A percentile compares a stretch with the other conserved stretches of the same genome.
Conservation (phyloP, 2,797 vertebrate species). For the Hyperoplus lanceolatus region DNA sequence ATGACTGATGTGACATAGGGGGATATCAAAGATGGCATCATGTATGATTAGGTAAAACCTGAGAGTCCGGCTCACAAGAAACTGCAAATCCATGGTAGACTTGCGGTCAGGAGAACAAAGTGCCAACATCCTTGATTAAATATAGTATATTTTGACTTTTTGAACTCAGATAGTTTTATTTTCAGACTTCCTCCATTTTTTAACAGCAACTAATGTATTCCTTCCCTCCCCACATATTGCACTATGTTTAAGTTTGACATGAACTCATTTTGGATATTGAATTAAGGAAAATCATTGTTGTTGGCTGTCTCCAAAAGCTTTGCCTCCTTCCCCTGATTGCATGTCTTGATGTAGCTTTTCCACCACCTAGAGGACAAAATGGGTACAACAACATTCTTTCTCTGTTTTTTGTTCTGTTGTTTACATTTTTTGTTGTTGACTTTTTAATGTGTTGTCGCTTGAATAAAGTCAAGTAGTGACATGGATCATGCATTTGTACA, state of each 20-base stretch:
- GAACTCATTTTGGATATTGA: neutral
- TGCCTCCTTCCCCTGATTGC: constrained; percentile 4
- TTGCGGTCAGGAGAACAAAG: neutral
- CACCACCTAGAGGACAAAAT: constrained; percentile 66
- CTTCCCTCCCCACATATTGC: too few relatives aligned
- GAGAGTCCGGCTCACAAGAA: constrained; percentile 2
- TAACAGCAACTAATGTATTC: neutral
- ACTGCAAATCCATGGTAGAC: neutral
- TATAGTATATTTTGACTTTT: neutral
- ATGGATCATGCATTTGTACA: constrained; percentile 3
- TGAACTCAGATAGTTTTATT: neutral
- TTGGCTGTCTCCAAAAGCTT: constrained; percentile 1
- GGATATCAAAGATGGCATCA: neutral
- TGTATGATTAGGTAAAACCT: constrained; percentile 19
- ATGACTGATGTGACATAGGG: constrained; percentile 11
- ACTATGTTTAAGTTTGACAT: neutral
- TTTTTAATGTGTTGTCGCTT: neutral
- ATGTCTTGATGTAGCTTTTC: constrained; percentile 28
- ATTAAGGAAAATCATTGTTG: neutral
- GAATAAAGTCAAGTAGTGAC: neutral
- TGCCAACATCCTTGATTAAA: neutral
- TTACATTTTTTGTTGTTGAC: neutral
- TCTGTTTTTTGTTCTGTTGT: neutral
- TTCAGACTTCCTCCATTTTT: neutral
- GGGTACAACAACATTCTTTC: neutral